Evolutionary conservation across 2,113 vertebrate genomes (phyloP).

Genomic region (Sinocyclocheilus anophthalmus): DNA sequence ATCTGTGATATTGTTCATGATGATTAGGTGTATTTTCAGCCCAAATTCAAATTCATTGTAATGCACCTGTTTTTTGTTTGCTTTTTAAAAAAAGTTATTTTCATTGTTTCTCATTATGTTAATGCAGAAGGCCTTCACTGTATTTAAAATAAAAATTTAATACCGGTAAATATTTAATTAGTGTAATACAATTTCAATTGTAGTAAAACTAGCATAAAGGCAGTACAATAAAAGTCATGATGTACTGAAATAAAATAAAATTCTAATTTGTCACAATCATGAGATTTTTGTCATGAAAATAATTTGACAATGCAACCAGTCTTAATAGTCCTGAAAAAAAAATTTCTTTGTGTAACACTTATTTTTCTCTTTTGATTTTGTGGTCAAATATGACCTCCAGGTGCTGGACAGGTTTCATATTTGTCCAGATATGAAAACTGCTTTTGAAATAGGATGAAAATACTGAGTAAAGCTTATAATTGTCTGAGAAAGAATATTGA

Average conservation of each 20-base stretch:
- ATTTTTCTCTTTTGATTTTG: not conserved
- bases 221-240: too few species aligned
- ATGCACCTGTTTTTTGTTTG: not conserved
- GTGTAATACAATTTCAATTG: not conserved
- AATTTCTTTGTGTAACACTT: too few species aligned
- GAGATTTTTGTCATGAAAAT: not conserved
- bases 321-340: not conserved
- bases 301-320: not conserved
- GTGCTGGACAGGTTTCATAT: not conserved
- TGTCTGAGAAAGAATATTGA: not conserved
- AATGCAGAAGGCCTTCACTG: not conserved
- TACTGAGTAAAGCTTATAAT: not conserved
- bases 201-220: not conserved
- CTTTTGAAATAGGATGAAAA: not conserved
- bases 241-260: too few species aligned
- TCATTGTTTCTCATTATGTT: not conserved
- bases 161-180: not conserved
- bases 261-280: not conserved
- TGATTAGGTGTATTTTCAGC: not conserved
- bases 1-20: not conserved
- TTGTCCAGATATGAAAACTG: not conserved
- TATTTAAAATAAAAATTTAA: not conserved
- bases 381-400: not conserved
- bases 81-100: not conserved
- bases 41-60: not conserved